A percentile compares a stretch with the other conserved stretches of the same genome.
These are phyloP conservation scores for Tiphia femorata DNA, from an alignment of 2,888 invertebrate species.

Conservation along the genomic window DNA sequence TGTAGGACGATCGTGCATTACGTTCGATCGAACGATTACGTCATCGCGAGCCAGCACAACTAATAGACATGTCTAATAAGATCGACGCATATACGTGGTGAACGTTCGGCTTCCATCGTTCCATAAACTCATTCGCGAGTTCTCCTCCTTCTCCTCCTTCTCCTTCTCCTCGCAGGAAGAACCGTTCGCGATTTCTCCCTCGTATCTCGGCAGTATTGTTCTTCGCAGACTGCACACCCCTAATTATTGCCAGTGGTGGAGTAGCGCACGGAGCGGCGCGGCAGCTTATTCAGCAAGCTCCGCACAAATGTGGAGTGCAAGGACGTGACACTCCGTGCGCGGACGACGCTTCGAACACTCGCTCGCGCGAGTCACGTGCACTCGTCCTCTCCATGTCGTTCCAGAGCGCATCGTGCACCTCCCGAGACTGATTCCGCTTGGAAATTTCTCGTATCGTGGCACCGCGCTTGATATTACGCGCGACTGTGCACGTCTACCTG, in stretches of 20 bases:
- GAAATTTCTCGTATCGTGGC: constrained; percentile 22
- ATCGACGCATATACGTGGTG: no score
- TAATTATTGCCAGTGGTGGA: constrained; percentile 27
- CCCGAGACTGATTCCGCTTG: constrained; percentile 16
- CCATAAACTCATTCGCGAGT: no score
- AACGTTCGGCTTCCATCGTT: no score
- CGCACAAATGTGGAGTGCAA: constrained; percentile 3
- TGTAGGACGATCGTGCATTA: no score
- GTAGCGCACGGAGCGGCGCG: constrained; percentile 7
- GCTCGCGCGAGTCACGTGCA: constrained; percentile 22
- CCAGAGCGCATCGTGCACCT: not conserved
- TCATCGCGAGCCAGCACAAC: no score
- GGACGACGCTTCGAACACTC: not conserved
- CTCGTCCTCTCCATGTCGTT: constrained; percentile 12
- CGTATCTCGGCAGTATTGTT: constrained; percentile 17
- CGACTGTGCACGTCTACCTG: constrained; percentile 14
- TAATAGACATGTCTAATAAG: no score
- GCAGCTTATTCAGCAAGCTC: constrained; percentile 11
- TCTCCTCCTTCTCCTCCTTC: not conserved
- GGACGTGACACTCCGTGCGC: not conserved
- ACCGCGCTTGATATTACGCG: constrained; percentile 20
- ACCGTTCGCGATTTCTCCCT: no score
- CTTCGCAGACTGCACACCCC: constrained; percentile 7
- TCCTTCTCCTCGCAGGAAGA: not conserved
- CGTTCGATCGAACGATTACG: no score